phyloP scores from a whole-genome alignment of 2,888 invertebrate species.

The Agrenia bidenticulata region DNA sequence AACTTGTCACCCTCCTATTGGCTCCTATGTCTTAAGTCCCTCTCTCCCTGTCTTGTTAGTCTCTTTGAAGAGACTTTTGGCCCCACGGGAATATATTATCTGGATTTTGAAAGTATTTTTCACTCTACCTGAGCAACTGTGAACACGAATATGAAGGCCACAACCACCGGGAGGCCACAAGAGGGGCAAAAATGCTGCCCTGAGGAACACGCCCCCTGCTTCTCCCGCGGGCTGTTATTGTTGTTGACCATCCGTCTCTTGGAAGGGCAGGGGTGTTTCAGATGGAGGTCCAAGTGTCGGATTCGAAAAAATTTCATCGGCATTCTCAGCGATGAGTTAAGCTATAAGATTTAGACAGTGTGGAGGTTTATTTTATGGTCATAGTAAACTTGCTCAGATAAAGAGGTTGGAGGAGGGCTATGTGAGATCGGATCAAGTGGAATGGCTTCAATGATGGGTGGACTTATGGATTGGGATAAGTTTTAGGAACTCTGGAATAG shows the following conservation, averaged over 20 bases:
- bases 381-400: too few species aligned
- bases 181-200: constrained; percentile 36
- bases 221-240: background rate
- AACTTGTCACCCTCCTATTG: too few species aligned
- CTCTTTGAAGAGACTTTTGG: too few species aligned
- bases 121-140: constrained; percentile 41
- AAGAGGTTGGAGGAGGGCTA: too few species aligned
- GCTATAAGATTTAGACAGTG: background rate
- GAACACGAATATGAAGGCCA: constrained; percentile 47
- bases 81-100: too few species aligned
- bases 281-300: background rate
- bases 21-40: too few species aligned
- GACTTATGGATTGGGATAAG: too few species aligned
- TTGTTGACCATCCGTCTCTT: background rate
- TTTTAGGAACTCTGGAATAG: too few species aligned
- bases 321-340: background rate
- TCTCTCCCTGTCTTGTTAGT: too few species aligned
- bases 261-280: background rate
- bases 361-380: too few species aligned
- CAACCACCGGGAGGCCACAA: constrained; percentile 46
- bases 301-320: background rate
- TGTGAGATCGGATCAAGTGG: too few species aligned
- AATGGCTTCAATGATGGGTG: too few species aligned
- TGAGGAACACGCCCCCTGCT: constrained; percentile 1
- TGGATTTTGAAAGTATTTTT: background rate